Evolutionary conservation across 2,113 vertebrate species (phyloP).

Genomic region (Grantiella picta): DNA sequence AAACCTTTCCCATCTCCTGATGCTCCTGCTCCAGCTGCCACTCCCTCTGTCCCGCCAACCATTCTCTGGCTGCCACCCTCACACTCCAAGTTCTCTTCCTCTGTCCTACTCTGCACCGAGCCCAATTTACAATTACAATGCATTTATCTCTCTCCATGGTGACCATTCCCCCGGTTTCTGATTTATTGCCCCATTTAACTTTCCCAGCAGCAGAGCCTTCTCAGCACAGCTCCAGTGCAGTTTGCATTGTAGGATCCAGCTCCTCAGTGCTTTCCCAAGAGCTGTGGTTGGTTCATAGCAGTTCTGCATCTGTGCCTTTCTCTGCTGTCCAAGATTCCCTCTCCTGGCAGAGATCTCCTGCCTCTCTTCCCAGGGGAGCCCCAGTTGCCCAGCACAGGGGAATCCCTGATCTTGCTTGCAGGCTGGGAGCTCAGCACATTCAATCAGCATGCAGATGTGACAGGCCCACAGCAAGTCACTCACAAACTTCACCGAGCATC

Average conservation of each 20-base stretch:
- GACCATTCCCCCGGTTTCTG: not conserved
- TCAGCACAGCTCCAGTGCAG: not conserved
- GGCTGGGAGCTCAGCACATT: not conserved
- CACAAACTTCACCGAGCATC: not conserved
- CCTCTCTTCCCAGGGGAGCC: not conserved
- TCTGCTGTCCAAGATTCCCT: not conserved
- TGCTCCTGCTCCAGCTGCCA: accelerated
- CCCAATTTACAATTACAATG: not conserved
- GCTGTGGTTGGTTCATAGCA: not conserved
- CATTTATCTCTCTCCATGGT: not conserved
- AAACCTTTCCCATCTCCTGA: not conserved
- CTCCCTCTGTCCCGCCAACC: not conserved
- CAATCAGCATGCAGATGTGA: not conserved
- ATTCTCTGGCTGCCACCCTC: not conserved
- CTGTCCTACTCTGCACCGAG: not conserved
- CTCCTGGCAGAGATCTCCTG: not conserved
- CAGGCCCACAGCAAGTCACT: not conserved
- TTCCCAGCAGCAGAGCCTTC: not conserved
- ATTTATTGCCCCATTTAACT: not conserved
- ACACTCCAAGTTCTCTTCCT: not conserved
- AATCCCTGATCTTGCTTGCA: not conserved
- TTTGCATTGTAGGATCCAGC: not conserved
- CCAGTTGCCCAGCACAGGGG: not conserved
- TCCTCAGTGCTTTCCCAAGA: not conserved
- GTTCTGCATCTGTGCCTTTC: not conserved